Evolutionary conservation across 2,113 vertebrate genomes (phyloP), one percentile per base, ranked within the genome.

Genomic region (Myxocyprinus asiaticus): DNA sequence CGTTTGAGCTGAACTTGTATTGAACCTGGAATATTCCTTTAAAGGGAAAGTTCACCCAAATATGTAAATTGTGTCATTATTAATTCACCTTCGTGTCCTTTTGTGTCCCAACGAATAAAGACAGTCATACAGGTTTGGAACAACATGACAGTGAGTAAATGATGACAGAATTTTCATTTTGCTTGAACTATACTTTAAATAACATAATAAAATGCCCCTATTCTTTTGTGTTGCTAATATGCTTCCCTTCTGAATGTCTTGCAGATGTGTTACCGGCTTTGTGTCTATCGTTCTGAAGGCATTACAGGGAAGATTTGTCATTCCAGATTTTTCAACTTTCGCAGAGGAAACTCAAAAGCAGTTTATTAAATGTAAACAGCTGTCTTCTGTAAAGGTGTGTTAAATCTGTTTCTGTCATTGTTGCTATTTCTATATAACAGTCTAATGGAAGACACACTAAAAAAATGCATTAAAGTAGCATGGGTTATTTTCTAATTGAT

Each of bases 201-300:
- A 1, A 33, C 22, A 33, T 33, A 33, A 33, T 33, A 33, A 33
- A 33, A 33, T 33, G 22, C 22, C 22, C 22, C 22, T 33, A 33
- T 33, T 33, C 22, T 33, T 33, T 33, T 33, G 22, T 3, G 22
- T 33, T 33, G 3, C 22, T 33, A 33, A 33, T 33, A 33, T 33
- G 22, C 22, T 33, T 7, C 5, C 17, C 47, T 63, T 80, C 8
- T 80, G 63, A 12, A 14, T 9, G 12, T 75, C 7, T 47, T 62
- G 9, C 51, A 92, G 91, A 84, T 91, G 91, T 50, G 82, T 90
- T 68, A 88, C 90, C 11, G 91, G 89, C 22, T 88, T 85, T 9
- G 88, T 90, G 64, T 90, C 90, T 33, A 88, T 92, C 71, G 85
- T 92, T 76, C 81, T 91, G 67, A 92, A 90, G 85, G 90, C 89